Conservation (phyloP, 2,113 vertebrate genomes). For the Pelvicachromis taeniatus region DNA sequence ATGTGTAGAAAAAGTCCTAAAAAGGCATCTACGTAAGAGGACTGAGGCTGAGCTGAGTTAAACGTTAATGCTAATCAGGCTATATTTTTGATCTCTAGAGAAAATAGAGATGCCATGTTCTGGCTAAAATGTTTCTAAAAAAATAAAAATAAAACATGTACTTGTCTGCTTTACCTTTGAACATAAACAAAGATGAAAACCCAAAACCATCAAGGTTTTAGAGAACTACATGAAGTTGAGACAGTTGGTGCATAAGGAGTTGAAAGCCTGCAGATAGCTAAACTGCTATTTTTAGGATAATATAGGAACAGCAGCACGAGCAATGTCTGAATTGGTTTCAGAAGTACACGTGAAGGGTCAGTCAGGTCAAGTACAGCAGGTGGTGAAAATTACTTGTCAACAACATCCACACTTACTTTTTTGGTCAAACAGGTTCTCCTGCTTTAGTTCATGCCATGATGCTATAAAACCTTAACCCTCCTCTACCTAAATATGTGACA, state of each 20-base stretch:
- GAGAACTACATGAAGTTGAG: background rate
- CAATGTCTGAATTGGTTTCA: background rate
- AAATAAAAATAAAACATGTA: background rate
- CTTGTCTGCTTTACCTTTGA: background rate
- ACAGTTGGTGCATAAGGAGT: background rate
- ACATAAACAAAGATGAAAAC: background rate
- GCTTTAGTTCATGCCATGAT: accelerated
- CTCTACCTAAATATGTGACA: background rate
- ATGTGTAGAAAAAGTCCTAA: background rate
- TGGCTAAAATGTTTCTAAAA: background rate
- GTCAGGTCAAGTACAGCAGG: background rate
- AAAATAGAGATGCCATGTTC: background rate
- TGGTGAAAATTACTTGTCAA: background rate
- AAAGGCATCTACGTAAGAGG: too few species aligned
- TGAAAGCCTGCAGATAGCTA: background rate
- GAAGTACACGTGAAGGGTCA: background rate
- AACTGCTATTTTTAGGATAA: background rate
- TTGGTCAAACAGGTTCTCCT: background rate
- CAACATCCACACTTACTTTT: background rate
- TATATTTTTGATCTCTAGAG: background rate
- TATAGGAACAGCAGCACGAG: background rate
- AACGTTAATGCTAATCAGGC: background rate
- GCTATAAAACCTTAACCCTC: background rate
- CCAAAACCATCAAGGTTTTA: background rate
- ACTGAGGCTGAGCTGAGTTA: too few species aligned